These are phyloP conservation scores for Henicopernis longicauda DNA, from an alignment of 2,113 vertebrate genomes.

Conservation along the genomic window DNA sequence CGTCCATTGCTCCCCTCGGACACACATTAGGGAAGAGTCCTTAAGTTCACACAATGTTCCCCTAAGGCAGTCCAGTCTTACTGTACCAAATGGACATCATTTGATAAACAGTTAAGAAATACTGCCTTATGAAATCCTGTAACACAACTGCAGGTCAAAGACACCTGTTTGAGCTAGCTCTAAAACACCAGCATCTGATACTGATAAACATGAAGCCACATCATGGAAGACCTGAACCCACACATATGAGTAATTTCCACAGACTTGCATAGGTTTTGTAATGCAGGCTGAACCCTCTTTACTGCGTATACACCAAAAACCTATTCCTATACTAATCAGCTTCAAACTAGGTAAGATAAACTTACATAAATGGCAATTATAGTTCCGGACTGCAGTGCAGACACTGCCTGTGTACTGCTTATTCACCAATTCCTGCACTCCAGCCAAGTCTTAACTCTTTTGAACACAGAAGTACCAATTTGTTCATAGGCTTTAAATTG, in stretches of 20 bases:
- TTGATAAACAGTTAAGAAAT: not conserved
- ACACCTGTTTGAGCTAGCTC: not conserved
- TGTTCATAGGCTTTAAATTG: not conserved
- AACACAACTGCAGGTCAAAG: not conserved
- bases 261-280: not conserved
- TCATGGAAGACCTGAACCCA: not conserved
- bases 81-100: not conserved
- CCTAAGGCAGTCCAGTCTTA: not conserved
- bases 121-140: not conserved
- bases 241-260: not conserved
- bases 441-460: not conserved
- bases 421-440: not conserved
- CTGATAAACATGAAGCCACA: not conserved
- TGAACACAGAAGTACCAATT: not conserved
- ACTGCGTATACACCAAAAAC: not conserved
- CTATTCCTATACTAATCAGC: not conserved
- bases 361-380: not conserved
- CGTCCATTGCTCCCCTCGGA: rapidly evolving
- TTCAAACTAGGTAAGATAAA: not conserved
- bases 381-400: not conserved
- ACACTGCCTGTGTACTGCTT: not conserved
- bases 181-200: not conserved
- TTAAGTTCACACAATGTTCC: not conserved
- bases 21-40: not conserved
- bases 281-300: not conserved